Evolutionary conservation across 2,888 invertebrate species (phyloP).

Genomic region (Volucella bombylans): DNA sequence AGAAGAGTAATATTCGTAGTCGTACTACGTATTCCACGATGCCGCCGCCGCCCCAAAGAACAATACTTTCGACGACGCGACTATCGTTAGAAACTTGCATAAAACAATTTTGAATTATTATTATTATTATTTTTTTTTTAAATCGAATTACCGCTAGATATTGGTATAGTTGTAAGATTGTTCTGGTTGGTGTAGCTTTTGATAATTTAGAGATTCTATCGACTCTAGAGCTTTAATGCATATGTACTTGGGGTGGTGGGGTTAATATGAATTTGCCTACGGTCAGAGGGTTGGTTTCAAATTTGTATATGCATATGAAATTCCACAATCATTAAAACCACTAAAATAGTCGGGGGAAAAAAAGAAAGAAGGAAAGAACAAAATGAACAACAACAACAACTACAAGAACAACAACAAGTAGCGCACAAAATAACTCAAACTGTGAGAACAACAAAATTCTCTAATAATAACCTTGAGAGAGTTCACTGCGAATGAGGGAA

Average conservation of each 20-base stretch:
- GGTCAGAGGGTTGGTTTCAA: slow-evolving; percentile 5
- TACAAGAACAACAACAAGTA: slow-evolving; percentile 12
- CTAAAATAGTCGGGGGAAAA: slow-evolving; percentile 25
- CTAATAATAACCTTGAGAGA: slow-evolving; percentile 71
- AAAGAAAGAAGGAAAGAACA: not conserved
- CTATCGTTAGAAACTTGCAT: slow-evolving; percentile 41
- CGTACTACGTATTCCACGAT: too few relatives aligned
- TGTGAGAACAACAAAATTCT: slow-evolving; percentile 34
- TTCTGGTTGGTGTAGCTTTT: too few relatives aligned
- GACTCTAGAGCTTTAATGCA: not conserved
- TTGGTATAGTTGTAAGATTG: too few relatives aligned
- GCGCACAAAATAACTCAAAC: slow-evolving; percentile 10
- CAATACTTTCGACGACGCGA: slow-evolving; percentile 28
- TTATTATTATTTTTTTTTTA: too few relatives aligned
- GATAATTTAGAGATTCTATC: too few relatives aligned
- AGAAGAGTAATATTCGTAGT: too few relatives aligned
- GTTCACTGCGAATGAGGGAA: slow-evolving; percentile 66
- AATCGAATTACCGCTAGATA: too few relatives aligned
- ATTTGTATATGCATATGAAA: not conserved
- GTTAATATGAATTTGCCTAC: slow-evolving; percentile 18
- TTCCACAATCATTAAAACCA: slow-evolving; percentile 6
- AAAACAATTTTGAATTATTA: not conserved
- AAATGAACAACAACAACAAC: not conserved
- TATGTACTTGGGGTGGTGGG: not conserved
- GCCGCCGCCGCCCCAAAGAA: slow-evolving; percentile 19